Evolutionary conservation across 2,113 vertebrate genomes (phyloP), one percentile per base, ranked within the genome.

Genomic region (Dascyllus trimaculatus): DNA sequence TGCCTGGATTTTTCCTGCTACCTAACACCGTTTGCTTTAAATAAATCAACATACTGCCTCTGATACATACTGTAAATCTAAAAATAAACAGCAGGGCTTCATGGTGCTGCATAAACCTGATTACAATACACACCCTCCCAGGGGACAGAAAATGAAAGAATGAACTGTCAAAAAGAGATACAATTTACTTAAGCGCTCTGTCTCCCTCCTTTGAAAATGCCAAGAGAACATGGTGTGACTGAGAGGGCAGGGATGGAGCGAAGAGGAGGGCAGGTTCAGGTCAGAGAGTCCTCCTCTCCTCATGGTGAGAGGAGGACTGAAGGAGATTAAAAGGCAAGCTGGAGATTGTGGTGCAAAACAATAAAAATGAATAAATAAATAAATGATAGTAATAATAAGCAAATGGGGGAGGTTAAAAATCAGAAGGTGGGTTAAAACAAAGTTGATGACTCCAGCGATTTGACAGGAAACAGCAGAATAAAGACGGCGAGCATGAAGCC

Each of bases 131-230:
- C 21, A 7, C 8, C 4, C n/a, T 71, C 60, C 61, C 38, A 25
- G 0, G 25, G 22, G 63, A 71, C 84, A 38, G n/a, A 8, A 25
- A 57, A 8, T 14, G 6, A 59, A 53, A 74, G 4, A 53, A 61
- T 26, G 32, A 72, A 81, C 63, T 64, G 75, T 75, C 57, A 62
- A 52, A 82, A 56, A 79, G 56, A 69, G 59, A 18, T 70, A 22
- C 14, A 60, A 69, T 13, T 80, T 54, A 52, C 57, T 45, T 21
- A 40, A 62, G 51, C 38, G 38, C 54, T 48, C 32, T 13, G 62
- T n/a, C 14, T 58, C n/a, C 64, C n/a, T 54, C 8, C 48, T 22
- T 46, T 68, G 68, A 65, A 82, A 88, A 91, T 82, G 78, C 40
- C 61, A 87, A 69, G 14, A 64, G 63, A 73, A 63, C 24, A 52